Evolutionary conservation across 2,797 vertebrate species (phyloP), one percentile per base, ranked within the genome.

Genomic region (Acridotheres tristis): DNA sequence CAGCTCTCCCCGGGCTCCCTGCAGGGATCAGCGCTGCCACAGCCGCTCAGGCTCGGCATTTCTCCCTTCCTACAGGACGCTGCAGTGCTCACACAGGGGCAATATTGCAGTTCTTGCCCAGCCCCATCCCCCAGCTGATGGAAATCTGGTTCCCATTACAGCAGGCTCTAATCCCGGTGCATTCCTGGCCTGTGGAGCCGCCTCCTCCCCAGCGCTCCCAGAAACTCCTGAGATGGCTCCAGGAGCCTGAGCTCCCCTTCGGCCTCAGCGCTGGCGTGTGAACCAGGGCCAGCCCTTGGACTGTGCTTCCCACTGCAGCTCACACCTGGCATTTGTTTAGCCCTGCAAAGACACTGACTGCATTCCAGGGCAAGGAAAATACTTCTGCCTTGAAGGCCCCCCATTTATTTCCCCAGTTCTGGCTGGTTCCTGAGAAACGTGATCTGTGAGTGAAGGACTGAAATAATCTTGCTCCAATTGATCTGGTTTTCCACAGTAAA

Each of bases 111-210:
- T 9, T 36, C 53, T 32, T 29, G 42, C 26, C 43, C 78, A 63
- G 57, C n/a, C 65, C 72, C 80, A 65, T 25, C 62, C 89, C 57
- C 74, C 62, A 11, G 62, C n/a, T 7, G 7, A 30, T 4, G 69
- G 72, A 18, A 94, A 88, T 90, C 67, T 97, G 96, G 67, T 96
- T 95, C 85, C 42, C 73, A 93, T 97, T 88, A 95, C 11, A 36
- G 51, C 3, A 4, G 3, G 47, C 47, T 48, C 80, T 53, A 38
- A 75, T 61, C 73, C 91, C n/a, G 1, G 13, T 4, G 0, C 94
- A 91, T 89, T 97, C 83, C 95, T 47, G 13, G 51, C 47, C 71
- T 10, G 29, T 66, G 30, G 76, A 92, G 92, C 78, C n/a, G 76
- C 85, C 88, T 65, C 58, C 57, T 47, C 91, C 73, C 18, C 82